A percentile compares a stretch with the other conserved stretches of the same genome.
These are phyloP conservation scores for Clarias pachynema DNA, from an alignment of 2,797 vertebrate species.

Conservation along the genomic window DNA sequence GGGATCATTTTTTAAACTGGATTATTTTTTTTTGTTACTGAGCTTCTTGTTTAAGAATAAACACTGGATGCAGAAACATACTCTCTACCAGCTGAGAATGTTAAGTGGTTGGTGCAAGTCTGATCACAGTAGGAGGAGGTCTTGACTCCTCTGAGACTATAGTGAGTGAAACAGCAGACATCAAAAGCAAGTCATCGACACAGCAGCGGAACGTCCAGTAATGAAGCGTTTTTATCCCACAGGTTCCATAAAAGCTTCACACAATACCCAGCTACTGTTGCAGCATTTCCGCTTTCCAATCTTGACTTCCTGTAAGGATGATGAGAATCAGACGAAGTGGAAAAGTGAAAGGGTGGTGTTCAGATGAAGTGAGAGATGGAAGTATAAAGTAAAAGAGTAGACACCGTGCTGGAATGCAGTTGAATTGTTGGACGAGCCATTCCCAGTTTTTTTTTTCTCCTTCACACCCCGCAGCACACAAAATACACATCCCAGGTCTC, in stretches of 20 bases:
- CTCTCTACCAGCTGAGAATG: neutral
- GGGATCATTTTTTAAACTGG: neutral
- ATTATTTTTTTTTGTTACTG: neutral
- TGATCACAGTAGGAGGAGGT: neutral
- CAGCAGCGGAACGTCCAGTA: neutral
- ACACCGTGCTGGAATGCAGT: slow-evolving; percentile 34
- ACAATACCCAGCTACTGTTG: slow-evolving; percentile 50
- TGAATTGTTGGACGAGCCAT: slow-evolving; percentile 7
- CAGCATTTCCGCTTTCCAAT: slow-evolving; percentile 40
- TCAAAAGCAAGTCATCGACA: neutral
- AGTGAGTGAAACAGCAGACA: neutral
- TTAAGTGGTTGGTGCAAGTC: neutral
- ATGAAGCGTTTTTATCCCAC: slow-evolving; percentile 43
- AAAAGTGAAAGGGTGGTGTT: slow-evolving; percentile 9
- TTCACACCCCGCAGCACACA: neutral
- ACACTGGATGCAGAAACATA: neutral
- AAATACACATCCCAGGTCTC: neutral
- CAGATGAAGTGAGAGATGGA: slow-evolving; percentile 28
- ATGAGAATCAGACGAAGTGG: slow-evolving; percentile 33
- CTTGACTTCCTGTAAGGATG: slow-evolving; percentile 45
- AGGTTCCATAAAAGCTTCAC: slow-evolving; percentile 16
- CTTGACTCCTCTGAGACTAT: slow-evolving; percentile 11
- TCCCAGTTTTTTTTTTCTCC: neutral
- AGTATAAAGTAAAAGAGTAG: slow-evolving; percentile 42
- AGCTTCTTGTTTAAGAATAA: neutral